Evolutionary conservation across 2,888 invertebrate species (phyloP), one percentile per base, ranked within the genome.

Genomic region (Tetragnatha montana): DNA sequence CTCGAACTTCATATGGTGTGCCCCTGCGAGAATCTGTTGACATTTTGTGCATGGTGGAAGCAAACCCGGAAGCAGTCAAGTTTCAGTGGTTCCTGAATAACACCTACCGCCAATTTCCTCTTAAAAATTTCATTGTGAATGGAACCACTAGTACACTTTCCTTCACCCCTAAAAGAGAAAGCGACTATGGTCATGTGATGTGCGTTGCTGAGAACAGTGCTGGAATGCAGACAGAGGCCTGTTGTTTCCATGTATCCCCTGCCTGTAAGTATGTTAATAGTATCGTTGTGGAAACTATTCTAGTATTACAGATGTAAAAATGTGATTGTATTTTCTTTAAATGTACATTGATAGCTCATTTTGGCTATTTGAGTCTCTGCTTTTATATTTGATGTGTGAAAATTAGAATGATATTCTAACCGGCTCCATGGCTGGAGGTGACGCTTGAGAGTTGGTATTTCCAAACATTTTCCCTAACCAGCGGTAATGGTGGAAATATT

Each of bases 231-330:
- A 95, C 96, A 91, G 95, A 96, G 91, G 98, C 98, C 0, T 98
- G 98, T 93, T 96, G 97, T 88, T 98, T 96, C 94, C 97, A 97
- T 93, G 97, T 98, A 92, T 97, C 98, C 92, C 97, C 97, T 83
- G 91, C 91, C 8, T 76, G 91, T 91, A 79, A 88, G 85, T 83
- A 1, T 17, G 50, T n/a, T 19, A 49, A 4, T 49, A 17, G 35
- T 4, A 1, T 35, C 4, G 35, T 35, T 35, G 35, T 35, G 35
- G 35, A 35, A 35, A 35, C 35, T 35, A 35, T 35, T 35, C 35
- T 35, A 2, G 35, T 35, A 35, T 35, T 35, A 35, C 1, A 35
- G 35, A 4, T 35, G 35, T 35, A 2, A 4, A 35, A 35, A 35
- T 35, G 35, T 35, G 35, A 35, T 35, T 4, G 35, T 35, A 35